A percentile compares a stretch with the other conserved stretches of the same genome.
Evolutionary conservation across 2,888 invertebrate species (phyloP).

Genomic region (Hyalella azteca): DNA sequence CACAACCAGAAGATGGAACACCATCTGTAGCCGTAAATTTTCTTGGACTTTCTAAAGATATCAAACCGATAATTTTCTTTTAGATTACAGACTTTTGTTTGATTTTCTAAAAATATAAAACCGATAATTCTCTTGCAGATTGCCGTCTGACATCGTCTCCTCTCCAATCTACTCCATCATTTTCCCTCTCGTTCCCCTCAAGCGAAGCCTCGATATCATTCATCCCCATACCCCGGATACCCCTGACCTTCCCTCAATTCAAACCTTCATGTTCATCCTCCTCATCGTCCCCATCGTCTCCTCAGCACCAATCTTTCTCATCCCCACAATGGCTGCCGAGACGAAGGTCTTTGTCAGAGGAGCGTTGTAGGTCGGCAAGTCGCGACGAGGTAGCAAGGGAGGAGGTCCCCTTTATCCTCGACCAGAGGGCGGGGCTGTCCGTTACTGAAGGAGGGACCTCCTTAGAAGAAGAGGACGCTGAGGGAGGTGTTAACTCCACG

Average conservation of each 20-base stretch:
- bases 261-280: neutral
- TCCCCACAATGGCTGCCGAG: neutral
- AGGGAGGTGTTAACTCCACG: constrained; percentile 4
- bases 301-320: neutral
- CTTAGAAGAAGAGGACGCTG: neutral
- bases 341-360: neutral
- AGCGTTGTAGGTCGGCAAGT: neutral
- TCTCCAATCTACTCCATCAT: neutral
- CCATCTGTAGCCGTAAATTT: too few relatives aligned
- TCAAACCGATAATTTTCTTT: too few relatives aligned
- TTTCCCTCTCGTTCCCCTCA: neutral
- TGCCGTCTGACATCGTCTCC: neutral
- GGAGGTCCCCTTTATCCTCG: neutral
- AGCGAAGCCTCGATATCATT: neutral
- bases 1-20: too few relatives aligned
- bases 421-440: neutral
- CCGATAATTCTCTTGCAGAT: neutral
- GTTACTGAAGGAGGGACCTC: neutral
- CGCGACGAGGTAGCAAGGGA: neutral
- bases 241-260: neutral
- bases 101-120: too few relatives aligned
- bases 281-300: neutral
- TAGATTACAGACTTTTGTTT: too few relatives aligned
- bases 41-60: too few relatives aligned
- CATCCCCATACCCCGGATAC: neutral